A percentile compares a stretch with the other conserved stretches of the same genome.
phyloP scores from a whole-genome alignment of 2,797 vertebrate species.

The Acipenser transmontanus region DNA sequence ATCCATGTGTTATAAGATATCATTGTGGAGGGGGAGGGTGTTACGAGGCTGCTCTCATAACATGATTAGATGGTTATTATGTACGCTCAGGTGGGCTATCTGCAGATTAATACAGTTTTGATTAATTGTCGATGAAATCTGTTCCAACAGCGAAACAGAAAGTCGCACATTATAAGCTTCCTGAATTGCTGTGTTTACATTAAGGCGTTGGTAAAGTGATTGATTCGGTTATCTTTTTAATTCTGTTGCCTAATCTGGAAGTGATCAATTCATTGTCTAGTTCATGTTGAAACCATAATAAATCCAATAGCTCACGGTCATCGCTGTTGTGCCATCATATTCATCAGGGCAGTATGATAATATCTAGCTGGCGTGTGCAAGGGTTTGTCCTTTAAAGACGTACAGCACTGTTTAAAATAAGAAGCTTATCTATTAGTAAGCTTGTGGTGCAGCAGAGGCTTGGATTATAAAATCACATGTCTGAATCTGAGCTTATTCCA shows the following conservation, averaged over 20 bases:
- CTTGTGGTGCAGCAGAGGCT: too few species aligned
- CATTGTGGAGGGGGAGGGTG: too few species aligned
- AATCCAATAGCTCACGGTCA: conserved; percentile 5
- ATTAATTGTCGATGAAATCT: conserved; percentile 62
- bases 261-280: conserved; percentile 48
- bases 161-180: conserved; percentile 22
- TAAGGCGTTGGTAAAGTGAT: conserved; percentile 34
- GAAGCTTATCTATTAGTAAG: too few species aligned
- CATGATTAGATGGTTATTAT: conserved; percentile 15
- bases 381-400: too few species aligned
- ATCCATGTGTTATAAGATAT: too few species aligned
- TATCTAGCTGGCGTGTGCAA: too few species aligned
- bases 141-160: conserved; percentile 37
- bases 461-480: too few species aligned
- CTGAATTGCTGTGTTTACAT: not conserved
- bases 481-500: too few species aligned
- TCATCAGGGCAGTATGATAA: too few species aligned
- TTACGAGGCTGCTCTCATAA: too few species aligned
- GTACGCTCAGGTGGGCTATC: conserved; percentile 31
- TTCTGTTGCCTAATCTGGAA: conserved; percentile 41
- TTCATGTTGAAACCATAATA: conserved; percentile 6
- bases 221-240: conserved; percentile 40
- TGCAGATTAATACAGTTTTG: conserved; percentile 61
- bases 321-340: not conserved
- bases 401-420: too few species aligned